Conservation (phyloP, 2,888 invertebrate genomes). For the Andrena fulva region DNA sequence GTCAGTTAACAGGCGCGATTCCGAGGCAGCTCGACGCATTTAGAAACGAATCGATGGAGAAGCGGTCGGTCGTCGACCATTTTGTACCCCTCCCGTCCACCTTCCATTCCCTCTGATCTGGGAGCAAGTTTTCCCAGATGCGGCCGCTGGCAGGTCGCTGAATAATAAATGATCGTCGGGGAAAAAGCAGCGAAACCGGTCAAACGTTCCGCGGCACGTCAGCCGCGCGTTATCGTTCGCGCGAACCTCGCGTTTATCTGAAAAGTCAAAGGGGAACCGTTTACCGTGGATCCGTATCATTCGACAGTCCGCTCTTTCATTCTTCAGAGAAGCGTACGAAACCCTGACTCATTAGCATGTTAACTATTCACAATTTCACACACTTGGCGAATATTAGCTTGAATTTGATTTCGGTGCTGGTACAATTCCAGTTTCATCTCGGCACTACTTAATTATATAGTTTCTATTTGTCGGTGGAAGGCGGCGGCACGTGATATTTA, state of each 20-base stretch:
- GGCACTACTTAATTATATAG: too few species aligned
- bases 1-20: conserved; percentile 34
- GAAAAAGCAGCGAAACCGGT: neutral
- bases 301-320: neutral
- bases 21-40: conserved; percentile 50
- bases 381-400: neutral
- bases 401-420: neutral
- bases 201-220: conserved; percentile 10
- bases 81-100: conserved; percentile 32
- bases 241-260: conserved; percentile 26
- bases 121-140: conserved; percentile 30
- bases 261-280: conserved; percentile 23
- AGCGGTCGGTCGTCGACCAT: conserved; percentile 55
- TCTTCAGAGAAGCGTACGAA: too few species aligned
- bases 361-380: neutral
- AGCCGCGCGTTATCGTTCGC: conserved; percentile 25
- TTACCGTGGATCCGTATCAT: neutral
- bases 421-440: neutral
- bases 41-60: conserved; percentile 64
- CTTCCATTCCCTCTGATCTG: conserved; percentile 38
- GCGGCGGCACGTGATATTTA: neutral
- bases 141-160: conserved; percentile 9
- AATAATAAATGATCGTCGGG: conserved; percentile 36
- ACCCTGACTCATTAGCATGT: neutral
- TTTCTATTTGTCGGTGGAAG: neutral